Percentiles rank a stretch among this genome's conserved stretches.
Evolutionary conservation across 2,113 vertebrate genomes (phyloP).

Genomic region (Erinaceus europaeus): DNA sequence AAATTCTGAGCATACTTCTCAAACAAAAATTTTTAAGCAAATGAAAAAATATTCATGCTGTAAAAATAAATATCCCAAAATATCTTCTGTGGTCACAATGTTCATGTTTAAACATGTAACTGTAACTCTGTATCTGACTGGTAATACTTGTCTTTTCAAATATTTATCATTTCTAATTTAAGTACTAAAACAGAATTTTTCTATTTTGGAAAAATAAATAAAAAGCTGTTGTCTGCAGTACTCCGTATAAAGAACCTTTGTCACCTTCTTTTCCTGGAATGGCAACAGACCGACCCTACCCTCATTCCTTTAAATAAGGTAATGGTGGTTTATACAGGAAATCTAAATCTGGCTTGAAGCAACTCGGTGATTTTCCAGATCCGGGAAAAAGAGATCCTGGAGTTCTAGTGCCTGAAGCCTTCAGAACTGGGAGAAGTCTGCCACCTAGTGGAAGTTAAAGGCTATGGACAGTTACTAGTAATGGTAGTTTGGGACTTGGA

Average conservation of each 20-base stretch:
- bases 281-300: conserved; percentile 8
- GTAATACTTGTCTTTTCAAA: not conserved
- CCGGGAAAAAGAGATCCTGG: not conserved
- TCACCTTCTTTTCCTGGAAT: conserved; percentile 9
- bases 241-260: conserved; percentile 26
- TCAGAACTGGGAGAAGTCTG: conserved; percentile 33
- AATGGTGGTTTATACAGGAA: conserved; percentile 34
- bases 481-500: not conserved
- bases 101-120: conserved; percentile 20
- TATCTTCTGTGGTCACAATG: not conserved
- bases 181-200: conserved; percentile 14
- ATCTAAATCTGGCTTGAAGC: conserved; percentile 44
- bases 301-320: conserved; percentile 34
- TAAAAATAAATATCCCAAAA: conserved; percentile 47
- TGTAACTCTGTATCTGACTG: not conserved
- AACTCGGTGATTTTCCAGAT: conserved; percentile 63
- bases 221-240: conserved; percentile 27
- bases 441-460: conserved; percentile 59
- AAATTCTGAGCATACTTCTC: not conserved
- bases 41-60: conserved; percentile 36
- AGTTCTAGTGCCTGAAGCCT: accelerated
- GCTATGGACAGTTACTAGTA: not conserved
- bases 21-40: conserved; percentile 43
- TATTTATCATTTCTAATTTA: conserved; percentile 17
- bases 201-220: conserved; percentile 31